Evolutionary conservation across 2,888 invertebrate genomes (phyloP), one percentile per base, ranked within the genome.

Genomic region (Lutraria lutraria): DNA sequence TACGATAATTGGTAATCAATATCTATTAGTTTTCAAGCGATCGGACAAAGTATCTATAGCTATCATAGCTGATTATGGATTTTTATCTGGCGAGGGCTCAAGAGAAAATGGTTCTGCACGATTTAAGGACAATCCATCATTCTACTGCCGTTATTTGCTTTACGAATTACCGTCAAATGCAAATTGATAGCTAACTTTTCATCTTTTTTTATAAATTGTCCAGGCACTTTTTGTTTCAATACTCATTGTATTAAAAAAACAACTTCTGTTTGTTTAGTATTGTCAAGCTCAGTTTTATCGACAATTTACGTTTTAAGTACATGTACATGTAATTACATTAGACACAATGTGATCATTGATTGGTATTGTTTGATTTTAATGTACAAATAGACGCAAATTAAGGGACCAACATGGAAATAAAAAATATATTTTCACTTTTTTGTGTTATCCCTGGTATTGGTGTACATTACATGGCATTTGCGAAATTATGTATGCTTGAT

Each of bases 101-200:
- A 16, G 76, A 76, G 76, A 76, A 76, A 76, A 76, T 76, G 34
- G 76, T 19, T 76, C 34, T 19, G 31, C 31, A 31, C 76, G 31
- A 16, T 15, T 76, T 16, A 31, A 76, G 25, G 25, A 31, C 21
- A 3, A 76, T 76, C 76, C 29, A 76, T 76, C 76, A 76, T 76
- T 76, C 31, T 15, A 15, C 12, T 31, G 76, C 19, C 31, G 31
- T 76, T 76, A 76, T 76, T 76, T 76, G 76, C 76, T 10, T 76
- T 76, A 34, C 76, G 76, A 31, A 76, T 76, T 76, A 76, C 29
- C 31, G 76, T 76, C 76, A 31, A 34, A 76, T 31, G 76, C 76
- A 76, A 76, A 76, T 76, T 76, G 76, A 76, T 76, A 68, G 63
- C 63, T 68, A n/a, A 68, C 63, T 25, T 43, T 68, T 68, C 63